Evolutionary conservation across 2,888 invertebrate genomes (phyloP), one percentile per base, ranked within the genome.

Genomic region (Platycheirus albimanus): DNA sequence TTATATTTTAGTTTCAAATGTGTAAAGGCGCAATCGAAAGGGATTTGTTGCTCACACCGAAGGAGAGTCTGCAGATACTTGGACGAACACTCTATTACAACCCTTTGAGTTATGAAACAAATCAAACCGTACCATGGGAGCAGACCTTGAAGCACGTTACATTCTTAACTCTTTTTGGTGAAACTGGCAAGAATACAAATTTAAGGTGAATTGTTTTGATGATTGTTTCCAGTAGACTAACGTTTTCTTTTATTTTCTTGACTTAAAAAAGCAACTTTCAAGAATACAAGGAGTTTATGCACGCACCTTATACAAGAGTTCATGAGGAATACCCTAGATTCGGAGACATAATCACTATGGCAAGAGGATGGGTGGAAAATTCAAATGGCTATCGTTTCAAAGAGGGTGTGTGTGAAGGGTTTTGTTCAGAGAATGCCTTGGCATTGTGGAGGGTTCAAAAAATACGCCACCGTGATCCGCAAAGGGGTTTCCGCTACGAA

Each of bases 381-480:
- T 88, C 89, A 0, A 87, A 87, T 72, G 81, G 83, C 11, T 92
- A 93, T 0, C 90, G 92, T 43, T 94, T 95, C 86, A 89, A 92
- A 0, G 93, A 93, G 85, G 90, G 88, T 8, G 47, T 61, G n/a
- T 87, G 88, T 76, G 79, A 84, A 51, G 76, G 43, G n/a, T 74
- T 86, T 47, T 88, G 88, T 8, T 84, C 86, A 3, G 89, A 90
- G 54, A 89, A 90, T 70, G 91, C 94, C 3, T 91, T 93, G 86
- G 94, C 95, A 0, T 88, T 94, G 70, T 95, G 95, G 95, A 93
- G 93, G 0, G 94, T 95, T 3, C 94, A 94, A 89, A 92, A 94
- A 63, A 92, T 94, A 63, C 90, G 94, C 45, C 95, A 95, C 88
- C 92, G 93, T 70, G 93, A 94, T 86, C 88, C 89, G 0, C 86